A percentile compares a stretch with the other conserved stretches of the same genome.
Conservation (phyloP, 2,888 invertebrate genomes). For the Dryobotodes eremita region DNA sequence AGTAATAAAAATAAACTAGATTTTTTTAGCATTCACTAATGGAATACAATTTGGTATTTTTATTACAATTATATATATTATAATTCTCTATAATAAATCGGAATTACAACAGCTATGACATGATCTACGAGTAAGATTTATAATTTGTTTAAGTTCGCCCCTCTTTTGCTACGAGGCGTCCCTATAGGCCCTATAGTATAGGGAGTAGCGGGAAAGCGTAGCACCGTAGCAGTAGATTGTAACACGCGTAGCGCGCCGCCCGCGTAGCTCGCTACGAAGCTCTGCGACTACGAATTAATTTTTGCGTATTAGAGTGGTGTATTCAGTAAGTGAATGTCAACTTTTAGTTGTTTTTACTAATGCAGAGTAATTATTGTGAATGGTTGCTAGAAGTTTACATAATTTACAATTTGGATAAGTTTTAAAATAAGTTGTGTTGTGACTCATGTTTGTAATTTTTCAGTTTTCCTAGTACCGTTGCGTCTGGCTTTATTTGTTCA, state of each 20-base stretch:
- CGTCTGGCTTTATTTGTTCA: background rate
- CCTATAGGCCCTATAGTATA: background rate
- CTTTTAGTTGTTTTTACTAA: background rate
- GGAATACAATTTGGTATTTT: background rate
- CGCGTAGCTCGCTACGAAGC: slow-evolving; percentile 56
- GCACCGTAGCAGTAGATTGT: slow-evolving; percentile 59
- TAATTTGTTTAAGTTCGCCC: background rate
- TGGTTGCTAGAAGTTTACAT: background rate
- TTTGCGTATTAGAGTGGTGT: slow-evolving; percentile 13
- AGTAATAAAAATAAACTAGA: background rate
- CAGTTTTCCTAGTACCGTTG: background rate
- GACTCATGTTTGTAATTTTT: background rate
- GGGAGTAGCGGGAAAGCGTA: slow-evolving; percentile 35
- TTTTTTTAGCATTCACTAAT: background rate
- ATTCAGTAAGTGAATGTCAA: slow-evolving; percentile 32
- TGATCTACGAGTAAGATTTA: background rate
- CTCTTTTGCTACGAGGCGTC: slow-evolving; percentile 23
- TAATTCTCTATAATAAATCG: background rate
- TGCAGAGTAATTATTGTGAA: background rate
- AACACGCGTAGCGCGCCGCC: slow-evolving; percentile 64
- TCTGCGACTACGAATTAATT: slow-evolving; percentile 9
- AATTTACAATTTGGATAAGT: background rate
- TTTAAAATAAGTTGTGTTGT: slow-evolving; percentile 2
- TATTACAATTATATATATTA: background rate
- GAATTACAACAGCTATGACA: background rate